Evolutionary conservation across 1,140 invertebrate species (phyloP).

Genomic region (Argopecten irradians): DNA sequence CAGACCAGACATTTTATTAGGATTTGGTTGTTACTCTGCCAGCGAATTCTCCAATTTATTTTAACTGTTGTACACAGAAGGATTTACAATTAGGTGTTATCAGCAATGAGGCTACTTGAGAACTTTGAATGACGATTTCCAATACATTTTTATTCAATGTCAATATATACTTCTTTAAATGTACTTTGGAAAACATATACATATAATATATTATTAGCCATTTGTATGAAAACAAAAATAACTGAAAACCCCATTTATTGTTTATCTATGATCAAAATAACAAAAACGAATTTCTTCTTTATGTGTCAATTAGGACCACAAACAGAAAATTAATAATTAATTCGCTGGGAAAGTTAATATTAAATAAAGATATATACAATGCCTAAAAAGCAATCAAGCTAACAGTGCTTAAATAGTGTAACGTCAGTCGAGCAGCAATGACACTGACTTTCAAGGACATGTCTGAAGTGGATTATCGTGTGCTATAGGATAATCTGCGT

Average conservation of each 20-base stretch:
- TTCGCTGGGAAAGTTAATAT: no score
- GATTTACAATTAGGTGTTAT: neutral
- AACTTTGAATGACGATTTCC: neutral
- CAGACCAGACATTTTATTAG: neutral
- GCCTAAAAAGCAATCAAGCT: no score
- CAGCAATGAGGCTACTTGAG: neutral
- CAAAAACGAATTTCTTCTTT: no score
- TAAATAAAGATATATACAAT: no score
- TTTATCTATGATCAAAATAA: no score
- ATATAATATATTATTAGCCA: no score
- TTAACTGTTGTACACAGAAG: neutral
- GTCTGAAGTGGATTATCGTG: slow-evolving; percentile 8
- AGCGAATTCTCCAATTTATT: neutral
- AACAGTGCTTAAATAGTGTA: neutral
- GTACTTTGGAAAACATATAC: neutral
- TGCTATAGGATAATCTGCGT: neutral
- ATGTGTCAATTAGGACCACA: no score
- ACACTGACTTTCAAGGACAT: neutral
- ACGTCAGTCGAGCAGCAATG: neutral
- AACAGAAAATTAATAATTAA: no score
- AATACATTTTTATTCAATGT: neutral
- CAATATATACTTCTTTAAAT: neutral
- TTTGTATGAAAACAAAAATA: no score
- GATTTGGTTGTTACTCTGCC: neutral
- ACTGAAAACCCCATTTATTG: no score